Percentiles rank a stretch among this genome's conserved stretches.
These are phyloP conservation scores for Cantharis rufa DNA, from an alignment of 2,888 invertebrate species.

Conservation along the genomic window DNA sequence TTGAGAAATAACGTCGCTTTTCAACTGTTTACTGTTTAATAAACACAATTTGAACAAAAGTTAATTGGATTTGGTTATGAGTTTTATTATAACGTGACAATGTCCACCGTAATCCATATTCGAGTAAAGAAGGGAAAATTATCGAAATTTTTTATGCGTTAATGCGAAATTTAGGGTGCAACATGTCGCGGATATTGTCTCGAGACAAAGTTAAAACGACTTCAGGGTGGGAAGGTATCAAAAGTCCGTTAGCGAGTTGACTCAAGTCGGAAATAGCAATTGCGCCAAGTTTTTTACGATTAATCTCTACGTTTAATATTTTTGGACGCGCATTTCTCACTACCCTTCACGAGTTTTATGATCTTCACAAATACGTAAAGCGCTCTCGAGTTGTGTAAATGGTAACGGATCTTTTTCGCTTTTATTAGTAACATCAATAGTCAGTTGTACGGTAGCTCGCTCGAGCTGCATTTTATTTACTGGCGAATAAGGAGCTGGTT, in stretches of 20 bases:
- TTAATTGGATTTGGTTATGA: conserved; percentile 20
- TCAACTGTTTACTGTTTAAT: conserved; percentile 52
- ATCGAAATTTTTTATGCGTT: conserved; percentile 19
- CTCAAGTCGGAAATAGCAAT: conserved; percentile 31
- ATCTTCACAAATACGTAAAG: conserved; percentile 30
- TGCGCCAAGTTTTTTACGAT: conserved; percentile 36
- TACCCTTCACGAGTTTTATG: conserved; percentile 33
- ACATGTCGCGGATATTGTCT: conserved; percentile 28
- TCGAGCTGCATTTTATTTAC: conserved; percentile 22
- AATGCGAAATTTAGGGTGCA: conserved; percentile 20
- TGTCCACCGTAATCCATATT: background rate
- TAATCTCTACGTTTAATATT: conserved; percentile 41
- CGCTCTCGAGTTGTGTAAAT: conserved; percentile 2
- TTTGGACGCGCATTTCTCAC: conserved; percentile 29
- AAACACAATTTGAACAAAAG: conserved; percentile 46
- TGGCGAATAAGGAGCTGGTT: conserved; percentile 29
- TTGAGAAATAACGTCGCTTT: conserved; percentile 57
- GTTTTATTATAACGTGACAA: background rate
- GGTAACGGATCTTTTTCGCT: background rate
- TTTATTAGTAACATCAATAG: background rate
- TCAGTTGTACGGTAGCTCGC: conserved; percentile 9
- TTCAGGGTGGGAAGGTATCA: conserved; percentile 34
- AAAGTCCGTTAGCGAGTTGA: conserved; percentile 34
- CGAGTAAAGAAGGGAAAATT: background rate
- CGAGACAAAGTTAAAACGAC: conserved; percentile 30